A percentile compares a stretch with the other conserved stretches of the same genome.
Evolutionary conservation across 2,113 vertebrate species (phyloP).

Genomic region (Pagrus major): DNA sequence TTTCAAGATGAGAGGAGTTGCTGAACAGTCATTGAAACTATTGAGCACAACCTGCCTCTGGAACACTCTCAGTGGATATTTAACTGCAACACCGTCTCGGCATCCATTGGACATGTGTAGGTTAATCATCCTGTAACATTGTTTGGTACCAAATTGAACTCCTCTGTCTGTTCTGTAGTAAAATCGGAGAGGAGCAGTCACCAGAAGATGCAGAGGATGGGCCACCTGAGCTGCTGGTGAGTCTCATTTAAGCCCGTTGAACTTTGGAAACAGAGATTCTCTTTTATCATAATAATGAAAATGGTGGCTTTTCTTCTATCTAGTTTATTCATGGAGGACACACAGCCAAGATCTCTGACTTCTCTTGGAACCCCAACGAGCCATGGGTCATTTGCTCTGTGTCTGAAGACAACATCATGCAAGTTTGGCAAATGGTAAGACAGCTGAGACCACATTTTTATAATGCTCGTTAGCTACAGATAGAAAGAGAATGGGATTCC

Average conservation of each 20-base stretch:
- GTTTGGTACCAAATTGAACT: background rate
- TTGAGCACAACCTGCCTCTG: background rate
- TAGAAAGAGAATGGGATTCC: background rate
- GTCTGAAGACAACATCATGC: conserved; percentile 97
- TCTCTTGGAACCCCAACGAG: conserved; percentile 96
- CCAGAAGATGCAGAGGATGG: conserved; percentile 95
- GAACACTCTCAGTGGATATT: background rate
- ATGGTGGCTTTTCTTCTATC: background rate
- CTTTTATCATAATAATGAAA: background rate
- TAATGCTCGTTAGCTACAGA: background rate
- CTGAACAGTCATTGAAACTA: background rate
- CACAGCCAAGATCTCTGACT: conserved; percentile 95
- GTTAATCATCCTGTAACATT: background rate
- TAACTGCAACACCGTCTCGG: background rate
- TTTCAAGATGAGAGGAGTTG: background rate
- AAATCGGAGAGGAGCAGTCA: conserved; percentile 97
- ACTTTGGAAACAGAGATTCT: background rate
- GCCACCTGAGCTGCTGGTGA: conserved; percentile 92
- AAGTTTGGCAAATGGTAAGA: conserved; percentile 98
- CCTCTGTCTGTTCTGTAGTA: conserved; percentile 77
- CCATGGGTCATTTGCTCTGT: conserved; percentile 96
- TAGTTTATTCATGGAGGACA: conserved; percentile 96
- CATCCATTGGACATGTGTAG: background rate
- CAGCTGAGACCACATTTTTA: background rate
- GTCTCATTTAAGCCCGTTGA: conserved; percentile 36